Evolutionary conservation across 2,113 vertebrate species (phyloP).

Genomic region (Ptychochromis oligacanthus): DNA sequence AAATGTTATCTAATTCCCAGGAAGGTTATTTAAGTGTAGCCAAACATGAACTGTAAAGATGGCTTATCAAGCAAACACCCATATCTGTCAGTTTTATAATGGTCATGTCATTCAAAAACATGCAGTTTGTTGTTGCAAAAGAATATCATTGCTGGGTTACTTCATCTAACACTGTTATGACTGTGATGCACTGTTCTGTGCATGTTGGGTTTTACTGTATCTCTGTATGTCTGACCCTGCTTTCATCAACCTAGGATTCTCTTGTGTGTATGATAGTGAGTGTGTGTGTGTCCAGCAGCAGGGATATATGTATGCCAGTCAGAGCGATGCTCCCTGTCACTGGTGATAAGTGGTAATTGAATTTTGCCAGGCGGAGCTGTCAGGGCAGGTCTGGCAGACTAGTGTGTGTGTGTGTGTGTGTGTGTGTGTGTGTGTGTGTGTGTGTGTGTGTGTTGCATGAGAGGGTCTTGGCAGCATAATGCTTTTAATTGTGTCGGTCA

Average conservation of each 20-base stretch:
- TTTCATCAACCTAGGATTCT: background rate
- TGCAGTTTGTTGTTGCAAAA: too few relatives aligned
- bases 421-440: too few relatives aligned
- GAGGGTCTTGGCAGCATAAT: constrained; percentile 27
- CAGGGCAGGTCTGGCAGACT: constrained; percentile 30
- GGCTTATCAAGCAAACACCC: background rate
- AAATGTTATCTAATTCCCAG: background rate
- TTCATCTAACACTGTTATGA: background rate
- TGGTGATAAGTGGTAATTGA: constrained; percentile 70
- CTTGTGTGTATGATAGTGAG: background rate
- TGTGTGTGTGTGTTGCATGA: constrained; percentile 37
- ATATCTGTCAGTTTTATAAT: background rate
- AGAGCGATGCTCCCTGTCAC: constrained; percentile 48
- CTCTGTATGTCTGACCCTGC: background rate
- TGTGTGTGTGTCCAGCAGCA: constrained; percentile 17
- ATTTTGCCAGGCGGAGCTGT: constrained; percentile 49
- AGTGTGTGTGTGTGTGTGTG: constrained; percentile 32
- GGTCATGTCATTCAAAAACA: too few relatives aligned
- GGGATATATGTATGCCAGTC: constrained; percentile 45
- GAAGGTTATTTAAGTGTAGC: background rate
- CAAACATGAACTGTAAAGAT: background rate
- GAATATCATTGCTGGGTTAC: background rate
- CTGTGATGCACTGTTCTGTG: too few relatives aligned
- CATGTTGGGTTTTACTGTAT: background rate
- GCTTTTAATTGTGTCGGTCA: constrained; percentile 56